Evolutionary conservation across 2,888 invertebrate species (phyloP), one percentile per base, ranked within the genome.

Genomic region (Elegia similella): DNA sequence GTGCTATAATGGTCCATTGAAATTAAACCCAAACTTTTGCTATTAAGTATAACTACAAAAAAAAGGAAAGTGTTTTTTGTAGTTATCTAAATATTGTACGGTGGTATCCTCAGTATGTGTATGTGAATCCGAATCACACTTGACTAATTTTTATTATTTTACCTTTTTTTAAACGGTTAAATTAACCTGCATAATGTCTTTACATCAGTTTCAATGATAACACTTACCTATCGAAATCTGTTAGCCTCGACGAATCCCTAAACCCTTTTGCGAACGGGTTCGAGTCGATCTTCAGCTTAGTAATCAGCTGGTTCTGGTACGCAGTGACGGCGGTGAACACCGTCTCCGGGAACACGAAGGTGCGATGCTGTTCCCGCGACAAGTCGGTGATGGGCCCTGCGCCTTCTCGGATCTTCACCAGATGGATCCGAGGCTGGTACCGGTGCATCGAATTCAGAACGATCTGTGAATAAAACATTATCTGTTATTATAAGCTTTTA

Each of bases 371-470:
- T 83, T 99, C 97, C 62, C 96, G 94, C 70, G 97, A 95, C 66
- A 99, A 93, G 83, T 98, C 98, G 60, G 96, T 96, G 73, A 96
- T 96, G 64, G 96, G 96, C 68, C 96, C 95, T 0, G 82, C 78
- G 1, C 92, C 91, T 32, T 92, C 92, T 0, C 92, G 80, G 13
- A 92, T 78, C 77, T 97, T 96, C 62, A 99, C 98, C 73, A 99
- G 93, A 91, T 99, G 99, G 80, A 99, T 98, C 65, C 99, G 93
- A 0, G 99, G 99, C 88, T 99, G 99, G 86, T 99, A 99, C 77
- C 98, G 96, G 91, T 99, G 99, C 99, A 99, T 99, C 16, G 99
- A 99, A 88, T 99, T 99, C 62, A 99, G 93, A 58, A 99, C 98
- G 76, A 99, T 97, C 99, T 99, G 96, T 42, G 92, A 85, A 73